Conservation (phyloP, 2,113 vertebrate genomes). For the Sigmodon hispidus region DNA sequence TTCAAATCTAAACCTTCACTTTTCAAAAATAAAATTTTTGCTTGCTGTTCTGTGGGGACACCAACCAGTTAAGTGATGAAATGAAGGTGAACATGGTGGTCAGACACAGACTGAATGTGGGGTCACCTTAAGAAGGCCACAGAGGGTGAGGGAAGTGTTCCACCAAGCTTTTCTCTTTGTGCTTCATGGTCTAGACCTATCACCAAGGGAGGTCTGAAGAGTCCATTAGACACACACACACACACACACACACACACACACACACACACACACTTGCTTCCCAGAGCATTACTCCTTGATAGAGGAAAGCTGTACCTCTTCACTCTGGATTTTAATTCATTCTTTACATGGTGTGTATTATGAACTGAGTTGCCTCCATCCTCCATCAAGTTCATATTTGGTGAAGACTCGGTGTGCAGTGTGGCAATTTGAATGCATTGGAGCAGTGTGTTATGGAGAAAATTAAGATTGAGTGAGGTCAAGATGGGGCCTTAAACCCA, state of each 20-base stretch:
- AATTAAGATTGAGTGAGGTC: background rate
- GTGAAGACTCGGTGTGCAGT: background rate
- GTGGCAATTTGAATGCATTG: background rate
- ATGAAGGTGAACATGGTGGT: background rate
- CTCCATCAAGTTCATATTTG: background rate
- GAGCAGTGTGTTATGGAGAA: background rate
- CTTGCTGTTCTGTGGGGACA: conserved; percentile 27
- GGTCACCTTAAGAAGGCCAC: background rate
- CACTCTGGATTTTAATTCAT: background rate
- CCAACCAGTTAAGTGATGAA: background rate
- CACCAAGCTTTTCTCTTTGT: background rate
- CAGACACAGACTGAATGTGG: background rate
- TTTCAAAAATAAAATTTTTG: conserved; percentile 55
- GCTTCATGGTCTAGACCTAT: background rate
- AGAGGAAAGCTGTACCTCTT: background rate
- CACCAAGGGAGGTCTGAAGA: background rate
- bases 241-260: background rate
- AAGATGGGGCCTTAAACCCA: background rate
- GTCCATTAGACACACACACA: background rate
- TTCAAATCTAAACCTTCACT: conserved; percentile 58
- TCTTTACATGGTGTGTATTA: background rate
- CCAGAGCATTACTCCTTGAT: background rate
- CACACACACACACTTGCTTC: background rate
- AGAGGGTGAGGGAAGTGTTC: background rate
- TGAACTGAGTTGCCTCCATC: background rate